These are phyloP conservation scores for Chlorospingus flavigularis DNA, from an alignment of 2,797 vertebrate genomes.

Conservation along the genomic window DNA sequence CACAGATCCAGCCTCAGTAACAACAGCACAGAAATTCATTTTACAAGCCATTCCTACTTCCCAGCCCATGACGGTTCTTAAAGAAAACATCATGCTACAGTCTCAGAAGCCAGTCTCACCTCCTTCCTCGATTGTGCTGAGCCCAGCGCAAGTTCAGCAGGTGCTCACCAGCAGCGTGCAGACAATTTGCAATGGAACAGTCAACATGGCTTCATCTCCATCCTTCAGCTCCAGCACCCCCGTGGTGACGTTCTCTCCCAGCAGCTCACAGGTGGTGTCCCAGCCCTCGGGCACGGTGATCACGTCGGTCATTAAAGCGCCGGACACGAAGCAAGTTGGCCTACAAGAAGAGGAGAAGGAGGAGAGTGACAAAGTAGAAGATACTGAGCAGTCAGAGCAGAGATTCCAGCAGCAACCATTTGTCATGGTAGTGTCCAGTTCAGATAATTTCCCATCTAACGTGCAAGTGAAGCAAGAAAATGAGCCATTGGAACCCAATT, in stretches of 20 bases:
- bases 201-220: constrained; percentile 70
- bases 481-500: constrained; percentile 70
- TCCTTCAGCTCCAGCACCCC: constrained; percentile 71
- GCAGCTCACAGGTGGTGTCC: constrained; percentile 75
- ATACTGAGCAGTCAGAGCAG: constrained; percentile 62
- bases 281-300: constrained; percentile 79
- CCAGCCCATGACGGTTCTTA: constrained; percentile 81
- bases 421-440: constrained; percentile 78
- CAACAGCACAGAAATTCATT: constrained; percentile 79
- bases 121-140: constrained; percentile 74
- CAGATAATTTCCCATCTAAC: constrained; percentile 69
- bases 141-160: constrained; percentile 77
- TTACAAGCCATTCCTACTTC: constrained; percentile 84
- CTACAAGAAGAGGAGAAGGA: constrained; percentile 34
- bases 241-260: constrained; percentile 77
- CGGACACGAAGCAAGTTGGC: constrained; percentile 74
- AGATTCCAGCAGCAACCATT: constrained; percentile 74
- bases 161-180: constrained; percentile 76
- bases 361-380: constrained; percentile 48
- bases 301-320: constrained; percentile 83
- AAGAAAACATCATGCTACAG: constrained; percentile 79
- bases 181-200: constrained; percentile 77
- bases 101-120: constrained; percentile 73
- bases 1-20: constrained; percentile 76
- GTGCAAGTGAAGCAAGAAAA: constrained; percentile 74